Evolutionary conservation across 2,113 vertebrate genomes (phyloP), one percentile per base, ranked within the genome.

Genomic region (Sciurus niger): DNA sequence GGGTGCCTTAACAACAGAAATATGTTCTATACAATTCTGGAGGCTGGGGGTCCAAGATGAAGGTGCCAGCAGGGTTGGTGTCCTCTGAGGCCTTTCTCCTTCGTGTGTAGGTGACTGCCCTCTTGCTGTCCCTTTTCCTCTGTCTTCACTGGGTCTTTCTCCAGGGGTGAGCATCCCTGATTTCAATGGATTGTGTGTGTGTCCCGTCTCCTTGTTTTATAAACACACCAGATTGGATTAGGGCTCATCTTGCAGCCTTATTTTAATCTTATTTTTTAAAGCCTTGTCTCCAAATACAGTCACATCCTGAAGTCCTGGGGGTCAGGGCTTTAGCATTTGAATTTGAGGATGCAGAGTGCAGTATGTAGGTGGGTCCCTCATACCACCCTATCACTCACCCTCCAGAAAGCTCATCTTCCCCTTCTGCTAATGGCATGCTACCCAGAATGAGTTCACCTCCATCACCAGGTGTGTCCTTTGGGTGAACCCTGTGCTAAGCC

Each of bases 61-160:
- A 17, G 65, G 67, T n/a, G n/a, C 18, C 0, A 0, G 18, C 20
- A 14, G 5, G 8, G 34, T 58, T 1, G 12, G 22, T 85, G 53
- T 80, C 30, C 63, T 67, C 25, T 4, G 51, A 79, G 32, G 28
- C 20, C 17, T 46, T 34, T 51, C 74, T 74, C 11, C 25, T 51
- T 58, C 51, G 30, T 9, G 43, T 55, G 12, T 13, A 25, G 40
- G 22, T 58, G 13, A 24, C 25, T 14, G 32, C 3, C 24, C 28
- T 20, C 43, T 32, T 28, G 43, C 43, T 37, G 25, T 30, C n/a
- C 4, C 9, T 4, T 68, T 60, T 53, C 34, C 46, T 40, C 34
- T 40, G 9, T 74, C 87, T 83, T 82, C n/a, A 0, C 1, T 1
- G 30, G 55, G 28, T 78, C 43, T 63, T 63, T 46, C 14, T 73